phyloP scores from a whole-genome alignment of 2,888 invertebrate species.

The Lypha dubia region DNA sequence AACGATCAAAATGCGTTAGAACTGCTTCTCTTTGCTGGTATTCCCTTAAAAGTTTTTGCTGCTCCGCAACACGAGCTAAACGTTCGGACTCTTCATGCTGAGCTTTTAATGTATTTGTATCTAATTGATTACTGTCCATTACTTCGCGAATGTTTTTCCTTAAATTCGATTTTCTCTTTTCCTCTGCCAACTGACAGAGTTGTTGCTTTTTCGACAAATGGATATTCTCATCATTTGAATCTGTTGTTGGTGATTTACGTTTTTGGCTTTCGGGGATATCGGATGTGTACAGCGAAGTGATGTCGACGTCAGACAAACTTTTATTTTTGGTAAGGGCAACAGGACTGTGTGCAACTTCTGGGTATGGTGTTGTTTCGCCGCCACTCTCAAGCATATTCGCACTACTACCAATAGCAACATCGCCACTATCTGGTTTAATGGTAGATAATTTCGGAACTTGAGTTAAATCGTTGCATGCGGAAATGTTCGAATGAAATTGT shows the following conservation, averaged over 20 bases:
- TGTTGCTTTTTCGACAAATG: slow-evolving; percentile 64
- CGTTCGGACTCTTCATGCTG: slow-evolving; percentile 96
- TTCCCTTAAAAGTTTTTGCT: slow-evolving; percentile 92
- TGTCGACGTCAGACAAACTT: background rate
- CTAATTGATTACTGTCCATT: slow-evolving; percentile 95
- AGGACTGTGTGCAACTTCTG: background rate
- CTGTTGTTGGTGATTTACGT: slow-evolving; percentile 56
- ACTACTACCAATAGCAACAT: background rate
- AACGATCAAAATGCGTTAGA: slow-evolving; percentile 83
- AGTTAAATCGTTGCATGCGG: background rate
- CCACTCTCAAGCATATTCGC: background rate
- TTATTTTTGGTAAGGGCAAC: background rate
- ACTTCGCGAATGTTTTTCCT: slow-evolving; percentile 96
- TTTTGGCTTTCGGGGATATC: slow-evolving; percentile 56
- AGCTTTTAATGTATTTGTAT: slow-evolving; percentile 95
- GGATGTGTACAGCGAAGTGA: background rate
- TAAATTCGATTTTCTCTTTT: slow-evolving; percentile 85
- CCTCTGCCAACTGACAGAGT: slow-evolving; percentile 67
- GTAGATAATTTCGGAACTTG: background rate
- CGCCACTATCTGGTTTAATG: slow-evolving; percentile 4
- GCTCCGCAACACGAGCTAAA: slow-evolving; percentile 92
- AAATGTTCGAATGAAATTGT: background rate
- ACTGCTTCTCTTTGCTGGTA: slow-evolving; percentile 91
- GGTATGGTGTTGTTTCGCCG: background rate
- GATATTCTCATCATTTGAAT: slow-evolving; percentile 33